Evolutionary conservation across 2,888 invertebrate species (phyloP), one percentile per base, ranked within the genome.

Genomic region (Adelphocoris suturalis): DNA sequence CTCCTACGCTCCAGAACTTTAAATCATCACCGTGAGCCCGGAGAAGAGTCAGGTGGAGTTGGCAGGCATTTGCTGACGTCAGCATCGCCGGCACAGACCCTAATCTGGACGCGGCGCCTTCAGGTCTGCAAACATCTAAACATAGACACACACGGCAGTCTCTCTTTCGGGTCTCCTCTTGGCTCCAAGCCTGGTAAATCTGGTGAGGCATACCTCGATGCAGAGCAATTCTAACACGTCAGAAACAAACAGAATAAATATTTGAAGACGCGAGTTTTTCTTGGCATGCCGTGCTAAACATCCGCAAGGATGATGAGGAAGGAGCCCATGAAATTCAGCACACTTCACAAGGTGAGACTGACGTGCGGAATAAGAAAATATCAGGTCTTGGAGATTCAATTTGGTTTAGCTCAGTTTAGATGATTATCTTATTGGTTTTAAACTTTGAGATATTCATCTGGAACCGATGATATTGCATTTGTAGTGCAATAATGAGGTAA

Each of bases 181-280:
- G 68, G 68, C 23, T 1, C 5, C 12, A 0, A 13, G 68, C 68
- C 68, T 23, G 68, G 27, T 23, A 19, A 19, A 19, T 19, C 23
- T 68, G 19, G 68, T 23, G 37, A 37, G 37, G 23, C 19, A 68
- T 37, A 68, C 68, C 23, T 11, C 23, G 23, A 68, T 23, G 68
- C 68, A 23, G 19, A 68, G 61, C n/a, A 19, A 19, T 61, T 61
- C 61, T n/a, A n/a, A 61, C 61, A 61, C 61, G 61, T 61, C 11
- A 61, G 68, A 23, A 68, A 27, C 68, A 13, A 68, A 68, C 23
- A 23, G 27, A 68, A 68, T 68, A 68, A 68, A 68, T 27, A 68
- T 68, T 68, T 68, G 23, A 68, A 68, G 68, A 23, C 16, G 5
- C 1, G 23, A 3, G 68, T 11, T 68, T 19, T 68, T 19, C 68